Base-by-base conservation (phyloP, 2,888 invertebrate genomes). In the Panopea generosa region DNA sequence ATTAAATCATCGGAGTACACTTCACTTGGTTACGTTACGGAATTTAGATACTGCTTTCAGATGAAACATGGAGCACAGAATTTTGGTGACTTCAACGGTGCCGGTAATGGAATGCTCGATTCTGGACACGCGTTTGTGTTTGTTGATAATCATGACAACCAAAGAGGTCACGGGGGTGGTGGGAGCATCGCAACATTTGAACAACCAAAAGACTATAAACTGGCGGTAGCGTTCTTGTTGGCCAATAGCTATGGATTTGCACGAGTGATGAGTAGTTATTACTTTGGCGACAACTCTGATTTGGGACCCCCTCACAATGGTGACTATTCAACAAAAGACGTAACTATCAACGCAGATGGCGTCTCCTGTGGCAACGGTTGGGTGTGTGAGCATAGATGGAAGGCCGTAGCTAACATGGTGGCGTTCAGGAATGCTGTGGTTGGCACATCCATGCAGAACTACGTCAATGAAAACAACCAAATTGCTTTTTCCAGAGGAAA, bases 121-220 rank as follows among this genome's bases (percentile, higher is more conserved):
- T 82, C 86, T 11, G 80, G 65, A 0, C 94, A 88, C 56, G 94
- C 96, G 2, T 88, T 97, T 0, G 95, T 96, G 18, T 97, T 97
- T 89, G 95, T 97, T 62, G 97, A 97, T 89, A 98, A 98, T 92
- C 98, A 98, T 89, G 98, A 98, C 91, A 97, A 96, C 89, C 97
- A 97, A 91, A 94, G 98, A 86, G 96, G 95, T 11, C 82, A 84
- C 50, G 86, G 86, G 0, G 85, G 85, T n/a, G 87, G 87, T 20
- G 86, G 84, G 0, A 76, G 68, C 27, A 73, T 87, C 50, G 53
- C 86, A 4, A 90, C 88, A 6, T 84, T 84, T 74, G 80, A 85
- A 68, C 69, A 73, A 9, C 83, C 86, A 29, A 72, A 83, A 56
- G 77, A 86, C 45, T 93, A 93, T 82, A 90, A 88, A 63, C 74